phyloP scores from a whole-genome alignment of 2,888 invertebrate species.

The Ditula angustiorana region DNA sequence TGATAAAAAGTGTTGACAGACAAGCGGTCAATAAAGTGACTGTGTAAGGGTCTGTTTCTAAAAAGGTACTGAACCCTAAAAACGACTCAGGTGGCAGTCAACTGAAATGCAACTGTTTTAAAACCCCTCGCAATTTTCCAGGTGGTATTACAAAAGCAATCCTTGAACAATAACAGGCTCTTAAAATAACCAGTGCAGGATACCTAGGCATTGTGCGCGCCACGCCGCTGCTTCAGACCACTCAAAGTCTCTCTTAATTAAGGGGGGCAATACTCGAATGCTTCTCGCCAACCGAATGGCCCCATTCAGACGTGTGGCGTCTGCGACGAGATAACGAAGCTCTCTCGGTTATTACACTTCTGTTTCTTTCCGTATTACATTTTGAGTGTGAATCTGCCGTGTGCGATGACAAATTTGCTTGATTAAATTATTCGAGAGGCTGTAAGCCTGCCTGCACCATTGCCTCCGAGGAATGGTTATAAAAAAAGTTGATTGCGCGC shows the following conservation, averaged over 20 bases:
- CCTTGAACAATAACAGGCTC: slow-evolving; percentile 67
- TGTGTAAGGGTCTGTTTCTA: too few species aligned
- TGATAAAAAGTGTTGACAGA: too few species aligned
- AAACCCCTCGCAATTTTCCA: slow-evolving; percentile 55
- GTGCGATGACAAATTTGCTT: slow-evolving; percentile 50
- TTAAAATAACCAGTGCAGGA: slow-evolving; percentile 60
- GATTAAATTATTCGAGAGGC: slow-evolving; percentile 57
- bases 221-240: slow-evolving; percentile 67
- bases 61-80: too few species aligned
- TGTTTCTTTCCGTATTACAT: slow-evolving; percentile 53
- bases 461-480: slow-evolving; percentile 53
- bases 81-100: slow-evolving; percentile 15
- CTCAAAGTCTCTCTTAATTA: slow-evolving; percentile 79
- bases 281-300: slow-evolving; percentile 62
- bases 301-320: slow-evolving; percentile 74
- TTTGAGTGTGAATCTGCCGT: slow-evolving; percentile 38
- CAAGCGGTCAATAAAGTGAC: too few species aligned
- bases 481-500: slow-evolving; percentile 49
- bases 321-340: slow-evolving; percentile 77
- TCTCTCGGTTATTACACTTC: slow-evolving; percentile 73
- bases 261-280: slow-evolving; percentile 76
- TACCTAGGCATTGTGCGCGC: slow-evolving; percentile 63
- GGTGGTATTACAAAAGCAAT: slow-evolving; percentile 63
- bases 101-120: slow-evolving; percentile 33
- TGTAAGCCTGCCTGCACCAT: slow-evolving; percentile 49